Base-by-base conservation (phyloP, 2,113 vertebrate genomes). In the Gambusia holbrooki region DNA sequence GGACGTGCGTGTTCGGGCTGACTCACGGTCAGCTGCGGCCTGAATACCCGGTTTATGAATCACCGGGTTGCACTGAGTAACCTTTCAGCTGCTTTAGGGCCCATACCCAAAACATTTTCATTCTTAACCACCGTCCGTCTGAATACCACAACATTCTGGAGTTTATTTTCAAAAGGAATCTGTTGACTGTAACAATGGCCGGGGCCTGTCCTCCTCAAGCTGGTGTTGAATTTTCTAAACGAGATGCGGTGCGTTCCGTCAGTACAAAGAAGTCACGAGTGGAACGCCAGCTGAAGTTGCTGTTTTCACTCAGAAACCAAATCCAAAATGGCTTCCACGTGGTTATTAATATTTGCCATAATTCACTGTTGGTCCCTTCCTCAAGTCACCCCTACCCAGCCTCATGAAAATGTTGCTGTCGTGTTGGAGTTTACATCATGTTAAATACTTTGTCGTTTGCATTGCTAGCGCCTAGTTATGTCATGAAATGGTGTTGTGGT, bases 11-110 rank as follows among this genome's bases (percentile, higher is more conserved):
- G 65, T 80, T 48, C 7, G 45, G 63, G 40, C 14, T 83, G 89
- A 88, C 28, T 89, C 85, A 87, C 8, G 45, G 82, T 90, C 87
- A 88, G 85, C 87, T 85, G 88, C 22, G 0, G 83, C 79, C 78
- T 85, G 75, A 81, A 87, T 87, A 65, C 83, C 80, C 84, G 42
- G 5, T 77, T 76, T 45, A 71, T 90, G 87, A 88, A 69, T 92
- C 90, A 90, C 73, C 62, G 71, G 67, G 74, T 76, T 89, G 88
- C 62, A 87, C 86, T 81, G 78, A 11, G 82, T 84, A 74, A 88
- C 88, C 88, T 88, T 84, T 87, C 63, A 73, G 69, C 81, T n/a
- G 62, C 72, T 73, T 37, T 33, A 4, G 66, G 83, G 67, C 62
- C 64, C 28, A 77, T 60, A 22, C 65, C 8, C 32, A 77, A 70